Conservation (phyloP, 2,888 invertebrate genomes). For the Limnephilus lunatus region DNA sequence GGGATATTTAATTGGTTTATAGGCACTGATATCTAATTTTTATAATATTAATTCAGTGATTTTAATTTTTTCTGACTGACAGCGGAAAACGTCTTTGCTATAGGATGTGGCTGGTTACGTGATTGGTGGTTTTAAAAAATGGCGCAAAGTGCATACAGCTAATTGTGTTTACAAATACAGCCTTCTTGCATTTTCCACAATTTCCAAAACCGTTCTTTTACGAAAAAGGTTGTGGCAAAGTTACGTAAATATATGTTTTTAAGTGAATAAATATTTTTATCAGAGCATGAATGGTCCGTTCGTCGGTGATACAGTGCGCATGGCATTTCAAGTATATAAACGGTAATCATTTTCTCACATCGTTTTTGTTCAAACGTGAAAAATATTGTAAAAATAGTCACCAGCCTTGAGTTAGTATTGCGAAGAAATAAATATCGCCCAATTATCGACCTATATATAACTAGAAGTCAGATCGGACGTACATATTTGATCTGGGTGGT, state of each 20-base stretch:
- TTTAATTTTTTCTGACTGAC: not conserved
- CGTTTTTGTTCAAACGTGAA: not conserved
- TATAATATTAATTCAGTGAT: not conserved
- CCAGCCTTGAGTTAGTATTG: not conserved
- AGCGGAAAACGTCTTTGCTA: not conserved
- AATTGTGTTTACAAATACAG: constrained; percentile 8
- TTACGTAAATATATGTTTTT: not conserved
- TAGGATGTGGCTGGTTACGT: not conserved
- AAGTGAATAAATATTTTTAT: constrained; percentile 13
- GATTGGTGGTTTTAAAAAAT: not conserved
- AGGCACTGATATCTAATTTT: not conserved
- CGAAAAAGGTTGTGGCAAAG: not conserved
- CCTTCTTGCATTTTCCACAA: not conserved
- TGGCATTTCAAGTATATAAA: not conserved
- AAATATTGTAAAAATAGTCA: not conserved
- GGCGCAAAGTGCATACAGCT: not conserved
- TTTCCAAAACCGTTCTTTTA: not conserved
- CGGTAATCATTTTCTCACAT: not conserved
- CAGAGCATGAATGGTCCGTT: not conserved
- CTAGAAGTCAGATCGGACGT: not conserved
- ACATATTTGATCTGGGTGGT: not conserved
- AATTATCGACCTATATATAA: not conserved
- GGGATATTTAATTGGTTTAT: not conserved
- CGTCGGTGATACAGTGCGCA: not conserved
- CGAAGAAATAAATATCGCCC: not conserved